Evolutionary conservation across 2,888 invertebrate species (phyloP).

Genomic region (Pollenia angustigena): DNA sequence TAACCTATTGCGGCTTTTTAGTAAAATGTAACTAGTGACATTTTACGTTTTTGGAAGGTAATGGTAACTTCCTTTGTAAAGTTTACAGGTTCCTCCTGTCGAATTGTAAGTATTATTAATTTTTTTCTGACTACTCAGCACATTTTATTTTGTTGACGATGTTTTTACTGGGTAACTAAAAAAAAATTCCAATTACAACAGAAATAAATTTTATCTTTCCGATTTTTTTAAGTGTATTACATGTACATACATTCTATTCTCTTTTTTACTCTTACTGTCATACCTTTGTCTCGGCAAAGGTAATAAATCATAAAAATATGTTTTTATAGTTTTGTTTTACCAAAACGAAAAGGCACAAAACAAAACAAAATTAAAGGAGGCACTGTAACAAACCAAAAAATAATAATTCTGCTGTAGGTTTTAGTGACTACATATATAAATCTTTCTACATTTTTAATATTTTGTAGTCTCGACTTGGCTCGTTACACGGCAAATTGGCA

Average conservation of each 20-base stretch:
- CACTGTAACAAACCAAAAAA: slow-evolving; percentile 43
- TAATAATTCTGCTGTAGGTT: neutral
- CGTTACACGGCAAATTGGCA: slow-evolving; percentile 80
- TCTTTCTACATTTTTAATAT: slow-evolving; percentile 6
- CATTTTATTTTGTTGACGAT: too few relatives aligned
- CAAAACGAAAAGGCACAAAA: slow-evolving; percentile 36
- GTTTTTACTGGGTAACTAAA: too few relatives aligned
- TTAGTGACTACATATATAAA: slow-evolving; percentile 1
- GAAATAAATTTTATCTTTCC: neutral
- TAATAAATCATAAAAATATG: slow-evolving; percentile 84
- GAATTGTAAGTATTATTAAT: too few relatives aligned
- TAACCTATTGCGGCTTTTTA: too few relatives aligned
- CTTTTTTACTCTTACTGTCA: slow-evolving; percentile 12
- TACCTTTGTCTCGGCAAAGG: slow-evolving; percentile 74
- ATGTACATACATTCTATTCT: neutral
- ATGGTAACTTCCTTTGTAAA: too few relatives aligned
- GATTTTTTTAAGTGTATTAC: slow-evolving; percentile 28
- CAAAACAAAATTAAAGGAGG: slow-evolving; percentile 20
- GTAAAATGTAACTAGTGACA: too few relatives aligned
- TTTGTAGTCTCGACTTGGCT: slow-evolving; percentile 74
- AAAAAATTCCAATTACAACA: too few relatives aligned
- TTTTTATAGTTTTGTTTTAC: slow-evolving; percentile 66
- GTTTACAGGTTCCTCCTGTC: too few relatives aligned
- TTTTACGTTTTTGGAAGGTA: too few relatives aligned
- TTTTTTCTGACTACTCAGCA: too few relatives aligned